Base-by-base conservation (phyloP, 2,113 vertebrate genomes). In the Ameiurus melas region DNA sequence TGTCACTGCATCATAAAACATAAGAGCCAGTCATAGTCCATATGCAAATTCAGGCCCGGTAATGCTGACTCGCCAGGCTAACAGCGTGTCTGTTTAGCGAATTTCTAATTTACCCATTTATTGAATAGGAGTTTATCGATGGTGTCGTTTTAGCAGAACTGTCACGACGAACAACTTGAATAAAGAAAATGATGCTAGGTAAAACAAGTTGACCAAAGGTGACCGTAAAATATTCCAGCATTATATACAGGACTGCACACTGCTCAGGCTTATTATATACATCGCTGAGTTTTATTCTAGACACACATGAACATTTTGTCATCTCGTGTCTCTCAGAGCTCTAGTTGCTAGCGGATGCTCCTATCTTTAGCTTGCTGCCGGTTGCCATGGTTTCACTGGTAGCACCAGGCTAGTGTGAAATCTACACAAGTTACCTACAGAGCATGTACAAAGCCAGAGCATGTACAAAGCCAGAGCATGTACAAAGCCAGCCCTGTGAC, bases 371-470 rank as follows among this genome's bases (percentile, higher is more conserved):
- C 55, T 36, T 83, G 20, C 33, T 62, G 19, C 80, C 3, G 33
- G 80, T 83, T 60, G 57, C 80, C 80, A 83, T 60, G 57, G 57
- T 83, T 83, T 62, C 57, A 82, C 80, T 39, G 57, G 10, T 82
- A 25, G 17, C 57, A 39, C 30, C 33, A 36, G 79, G 30, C 30
- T 82, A 36, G 9, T 36, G 80, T 7, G 80, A 60, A 39, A 14
- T 82, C 77, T n/a, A 17, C 14, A 79, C 2, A 55, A 55, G 27
- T 62, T 39, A 17, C 57, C 55, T 60, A 82, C 33, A 39, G 80
- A 82, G 39, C 33, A 22, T 62, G 7, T 62, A 62, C 80, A 83
- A 83, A 39, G 57, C 19, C 33, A 4, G 20, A n/a, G n/a, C n/a
- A n/a, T n/a, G n/a, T n/a, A n/a, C n/a, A n/a, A n/a, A n/a, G n/a